Percentiles rank a stretch among this genome's conserved stretches.
Evolutionary conservation across 2,888 invertebrate species (phyloP).

Genomic region (Drosophila colorata): DNA sequence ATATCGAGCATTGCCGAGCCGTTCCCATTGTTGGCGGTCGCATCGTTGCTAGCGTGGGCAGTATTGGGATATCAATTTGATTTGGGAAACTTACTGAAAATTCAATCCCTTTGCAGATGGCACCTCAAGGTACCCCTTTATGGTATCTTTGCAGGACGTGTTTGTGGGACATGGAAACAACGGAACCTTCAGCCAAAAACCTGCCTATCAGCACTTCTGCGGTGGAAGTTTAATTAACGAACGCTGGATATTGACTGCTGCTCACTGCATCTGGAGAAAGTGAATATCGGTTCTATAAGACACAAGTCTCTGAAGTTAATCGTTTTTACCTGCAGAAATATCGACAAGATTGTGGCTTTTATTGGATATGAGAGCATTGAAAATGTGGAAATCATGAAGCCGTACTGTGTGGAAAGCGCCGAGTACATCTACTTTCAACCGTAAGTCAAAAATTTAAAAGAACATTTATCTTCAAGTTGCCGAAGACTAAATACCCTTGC

Average conservation of each 20-base stretch:
- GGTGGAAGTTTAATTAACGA: constrained; percentile 82
- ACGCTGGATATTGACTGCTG: constrained; percentile 83
- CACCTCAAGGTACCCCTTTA: constrained; percentile 76
- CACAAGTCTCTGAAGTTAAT: neutral
- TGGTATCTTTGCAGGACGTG: constrained; percentile 83
- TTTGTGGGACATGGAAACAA: neutral
- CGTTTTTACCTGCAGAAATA: constrained; percentile 58
- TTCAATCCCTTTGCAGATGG: constrained; percentile 42
- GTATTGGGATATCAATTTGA: constrained; percentile 32
- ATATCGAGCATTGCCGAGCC: constrained; percentile 27
- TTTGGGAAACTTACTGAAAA: constrained; percentile 16
- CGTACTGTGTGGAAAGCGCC: constrained; percentile 63
- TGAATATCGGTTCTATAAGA: constrained; percentile 46
- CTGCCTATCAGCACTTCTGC: constrained; percentile 81
- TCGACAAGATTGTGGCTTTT: constrained; percentile 64
- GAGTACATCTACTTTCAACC: constrained; percentile 80
- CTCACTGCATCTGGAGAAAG: constrained; percentile 83
- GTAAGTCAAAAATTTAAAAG: constrained; percentile 57
- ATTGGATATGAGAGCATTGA: constrained; percentile 80
- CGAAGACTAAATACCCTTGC: neutral
- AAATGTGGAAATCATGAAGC: constrained; percentile 52
- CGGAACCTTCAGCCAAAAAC: constrained; percentile 16
- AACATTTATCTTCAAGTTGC: neutral
- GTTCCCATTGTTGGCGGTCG: constrained; percentile 81
- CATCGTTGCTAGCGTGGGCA: constrained; percentile 66